Evolutionary conservation across 1,140 invertebrate genomes (phyloP), one percentile per base, ranked within the genome.

Genomic region (Aethina tumida): DNA sequence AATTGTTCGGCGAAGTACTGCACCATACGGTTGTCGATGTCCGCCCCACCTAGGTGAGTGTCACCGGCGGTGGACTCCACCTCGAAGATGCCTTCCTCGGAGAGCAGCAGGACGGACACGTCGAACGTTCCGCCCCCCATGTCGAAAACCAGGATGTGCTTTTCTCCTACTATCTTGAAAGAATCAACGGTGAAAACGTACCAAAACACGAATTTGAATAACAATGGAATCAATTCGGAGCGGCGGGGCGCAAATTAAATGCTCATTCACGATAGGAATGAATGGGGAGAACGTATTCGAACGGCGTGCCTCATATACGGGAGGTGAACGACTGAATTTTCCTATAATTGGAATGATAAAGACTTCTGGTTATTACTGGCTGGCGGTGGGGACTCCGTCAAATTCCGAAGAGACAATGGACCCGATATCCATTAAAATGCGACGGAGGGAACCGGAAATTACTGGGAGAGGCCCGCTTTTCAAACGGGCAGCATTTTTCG

Each of bases 1-100:
- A 70, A 70, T 47, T 71, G 67, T 8, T 68, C 65, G 24, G 67
- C 68, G 39, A 82, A 74, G 60, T 90, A 79, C 43, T 84, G 80
- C 0, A 95, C 84, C 67, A 96, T 70, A 24, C 88, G 64, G 55
- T 83, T 82, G 53, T 93, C 76, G 38, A 73, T 89, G 70, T 82
- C 79, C 62, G 82, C 78, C 2, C 81, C 81, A 5, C 81, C 81
- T 27, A 84, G 64, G 56, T 71, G 68, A 2, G 70, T 73, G 43
- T 73, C 69, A 6, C 71, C 71, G 1, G 74, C 72, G 4, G 77
- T 80, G 0, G 77, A 59, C 53, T 69, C 70, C 0, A 80, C 60
- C 22, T 62, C 59, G 24, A 64, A 58, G 19, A 78, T 62, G 44
- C 78, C 73, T n/a, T n/a, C n/a, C 39, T 75, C 75, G 38, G 77